Evolutionary conservation across 2,797 vertebrate genomes (phyloP).

Genomic region (Centropyge bicolor): DNA sequence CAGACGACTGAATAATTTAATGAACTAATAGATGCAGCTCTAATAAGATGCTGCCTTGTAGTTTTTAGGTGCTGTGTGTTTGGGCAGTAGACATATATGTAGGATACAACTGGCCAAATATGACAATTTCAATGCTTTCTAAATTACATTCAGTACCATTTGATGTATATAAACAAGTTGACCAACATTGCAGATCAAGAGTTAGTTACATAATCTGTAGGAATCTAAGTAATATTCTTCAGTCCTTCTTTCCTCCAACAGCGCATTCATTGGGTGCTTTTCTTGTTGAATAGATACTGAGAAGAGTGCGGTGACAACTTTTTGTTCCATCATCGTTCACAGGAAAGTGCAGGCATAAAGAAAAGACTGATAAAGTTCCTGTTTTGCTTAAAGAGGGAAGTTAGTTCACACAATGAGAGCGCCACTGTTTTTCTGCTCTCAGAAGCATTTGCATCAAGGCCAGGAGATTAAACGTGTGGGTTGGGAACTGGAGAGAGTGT

Average conservation of each 20-base stretch:
- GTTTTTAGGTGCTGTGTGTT: constrained; percentile 2
- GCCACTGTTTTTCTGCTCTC: constrained; percentile 74
- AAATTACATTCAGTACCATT: constrained; percentile 12
- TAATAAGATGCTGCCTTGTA: constrained; percentile 3
- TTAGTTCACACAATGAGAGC: constrained; percentile 73
- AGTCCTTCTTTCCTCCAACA: neutral
- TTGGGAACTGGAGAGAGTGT: constrained; percentile 81
- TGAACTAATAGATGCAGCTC: neutral
- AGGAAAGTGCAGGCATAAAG: constrained; percentile 54
- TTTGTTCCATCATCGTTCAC: constrained; percentile 58
- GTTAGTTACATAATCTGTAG: constrained; percentile 36
- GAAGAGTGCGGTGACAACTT: constrained; percentile 52
- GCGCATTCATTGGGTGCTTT: neutral
- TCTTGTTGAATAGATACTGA: constrained; percentile 22
- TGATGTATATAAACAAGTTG: constrained; percentile 4
- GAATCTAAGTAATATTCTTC: constrained; percentile 29
- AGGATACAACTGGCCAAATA: constrained; percentile 8
- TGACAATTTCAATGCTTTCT: neutral
- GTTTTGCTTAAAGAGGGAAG: constrained; percentile 80
- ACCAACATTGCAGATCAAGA: constrained; percentile 23
- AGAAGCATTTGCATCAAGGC: constrained; percentile 85
- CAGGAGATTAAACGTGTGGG: constrained; percentile 85
- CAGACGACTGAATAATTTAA: neutral
- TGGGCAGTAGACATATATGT: neutral
- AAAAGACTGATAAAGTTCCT: constrained; percentile 74